phyloP scores from a whole-genome alignment of 2,113 vertebrate species.

The Lamprotornis superbus region DNA sequence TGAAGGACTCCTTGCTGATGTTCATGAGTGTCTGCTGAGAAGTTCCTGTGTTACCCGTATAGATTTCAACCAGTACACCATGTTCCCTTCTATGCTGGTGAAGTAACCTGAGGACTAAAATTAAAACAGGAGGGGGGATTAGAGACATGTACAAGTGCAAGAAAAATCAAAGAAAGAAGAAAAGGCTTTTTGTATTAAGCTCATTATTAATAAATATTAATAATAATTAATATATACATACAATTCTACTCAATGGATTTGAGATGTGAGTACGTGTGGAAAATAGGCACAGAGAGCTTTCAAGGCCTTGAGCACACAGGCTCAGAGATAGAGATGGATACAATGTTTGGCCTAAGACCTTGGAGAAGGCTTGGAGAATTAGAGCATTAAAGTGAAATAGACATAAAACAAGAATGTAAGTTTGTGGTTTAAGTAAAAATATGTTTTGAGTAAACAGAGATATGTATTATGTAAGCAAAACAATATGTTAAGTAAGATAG shows the following conservation, averaged over 20 bases:
- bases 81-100: background rate
- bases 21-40: background rate
- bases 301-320: no score
- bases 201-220: background rate
- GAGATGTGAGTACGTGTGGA: background rate
- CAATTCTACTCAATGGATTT: background rate
- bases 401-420: no score
- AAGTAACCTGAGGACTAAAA: background rate
- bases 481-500: no score
- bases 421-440: no score
- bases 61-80: background rate
- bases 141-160: background rate
- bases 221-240: background rate
- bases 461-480: no score
- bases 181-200: background rate
- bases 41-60: background rate
- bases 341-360: no score
- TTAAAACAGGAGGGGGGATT: background rate
- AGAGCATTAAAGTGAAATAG: no score
- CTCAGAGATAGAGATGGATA: no score
- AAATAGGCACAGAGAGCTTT: no score
- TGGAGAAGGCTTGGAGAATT: no score
- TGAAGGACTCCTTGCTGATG: background rate
- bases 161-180: background rate
- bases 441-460: no score